These are phyloP conservation scores for Stenchaetothrips biformis DNA, from an alignment of 2,888 invertebrate species.

Conservation along the genomic window DNA sequence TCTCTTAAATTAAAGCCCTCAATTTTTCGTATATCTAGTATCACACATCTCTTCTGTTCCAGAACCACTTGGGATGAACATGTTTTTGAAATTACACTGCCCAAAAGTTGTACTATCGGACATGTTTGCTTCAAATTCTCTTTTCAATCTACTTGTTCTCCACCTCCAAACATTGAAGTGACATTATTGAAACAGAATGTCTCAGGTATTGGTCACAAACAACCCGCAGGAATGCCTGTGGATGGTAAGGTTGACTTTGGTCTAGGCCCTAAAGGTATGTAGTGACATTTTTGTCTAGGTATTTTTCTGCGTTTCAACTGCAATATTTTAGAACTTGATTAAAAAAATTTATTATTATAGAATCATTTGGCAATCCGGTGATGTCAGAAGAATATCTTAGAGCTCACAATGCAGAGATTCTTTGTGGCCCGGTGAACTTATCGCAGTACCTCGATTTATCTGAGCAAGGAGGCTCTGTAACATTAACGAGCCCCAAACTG, in stretches of 20 bases:
- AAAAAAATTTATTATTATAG: constrained; percentile 24
- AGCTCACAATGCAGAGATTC: constrained; percentile 82
- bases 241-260: constrained; percentile 51
- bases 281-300: background rate
- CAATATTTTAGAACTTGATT: background rate
- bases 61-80: constrained; percentile 89
- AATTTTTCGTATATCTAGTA: constrained; percentile 26
- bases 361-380: constrained; percentile 64
- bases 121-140: constrained; percentile 86
- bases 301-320: background rate
- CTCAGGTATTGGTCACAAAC: constrained; percentile 53
- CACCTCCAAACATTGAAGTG: constrained; percentile 74
- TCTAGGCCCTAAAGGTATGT: constrained; percentile 26
- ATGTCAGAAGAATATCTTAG: constrained; percentile 74
- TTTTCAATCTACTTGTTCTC: constrained; percentile 69
- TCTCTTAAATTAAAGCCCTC: background rate
- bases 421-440: constrained; percentile 83
- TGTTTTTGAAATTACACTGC: constrained; percentile 80
- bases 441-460: constrained; percentile 77
- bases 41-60: constrained; percentile 35
- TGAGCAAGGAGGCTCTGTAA: constrained; percentile 77
- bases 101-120: constrained; percentile 69
- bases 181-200: constrained; percentile 59
- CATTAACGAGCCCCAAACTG: constrained; percentile 79
- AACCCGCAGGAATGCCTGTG: constrained; percentile 42